phyloP scores from a whole-genome alignment of 2,113 vertebrate genomes.

The Indicator indicator region DNA sequence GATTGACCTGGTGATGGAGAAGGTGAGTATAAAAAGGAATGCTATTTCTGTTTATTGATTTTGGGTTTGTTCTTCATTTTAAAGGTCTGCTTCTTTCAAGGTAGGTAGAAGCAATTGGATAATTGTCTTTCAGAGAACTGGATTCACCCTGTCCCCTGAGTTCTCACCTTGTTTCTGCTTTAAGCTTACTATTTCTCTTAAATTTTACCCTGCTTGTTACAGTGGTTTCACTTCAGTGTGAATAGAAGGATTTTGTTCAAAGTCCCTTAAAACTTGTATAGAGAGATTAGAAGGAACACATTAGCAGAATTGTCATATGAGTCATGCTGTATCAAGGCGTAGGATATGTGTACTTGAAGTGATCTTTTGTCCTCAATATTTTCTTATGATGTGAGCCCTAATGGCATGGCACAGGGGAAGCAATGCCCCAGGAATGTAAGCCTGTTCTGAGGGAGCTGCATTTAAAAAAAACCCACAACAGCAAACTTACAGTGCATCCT shows the following conservation, averaged over 20 bases:
- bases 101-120: neutral
- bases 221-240: neutral
- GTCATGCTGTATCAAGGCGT: neutral
- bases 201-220: neutral
- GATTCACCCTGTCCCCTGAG: neutral
- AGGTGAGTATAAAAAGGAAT: conserved; percentile 45
- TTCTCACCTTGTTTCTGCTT: neutral
- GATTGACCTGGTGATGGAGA: conserved; percentile 67
- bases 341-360: neutral
- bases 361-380: neutral
- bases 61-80: neutral
- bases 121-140: conserved; percentile 7
- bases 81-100: neutral
- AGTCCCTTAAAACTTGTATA: neutral
- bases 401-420: neutral
- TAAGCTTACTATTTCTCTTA: neutral
- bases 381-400: neutral
- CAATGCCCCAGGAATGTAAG: rapidly evolving
- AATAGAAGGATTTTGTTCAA: neutral
- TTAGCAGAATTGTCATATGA: neutral
- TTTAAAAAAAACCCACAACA: neutral
- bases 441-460: neutral
- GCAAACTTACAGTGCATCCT: neutral
- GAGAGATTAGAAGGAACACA: neutral
- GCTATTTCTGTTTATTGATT: neutral